phyloP scores from a whole-genome alignment of 2,113 vertebrate genomes.

The Anguilla japonica region DNA sequence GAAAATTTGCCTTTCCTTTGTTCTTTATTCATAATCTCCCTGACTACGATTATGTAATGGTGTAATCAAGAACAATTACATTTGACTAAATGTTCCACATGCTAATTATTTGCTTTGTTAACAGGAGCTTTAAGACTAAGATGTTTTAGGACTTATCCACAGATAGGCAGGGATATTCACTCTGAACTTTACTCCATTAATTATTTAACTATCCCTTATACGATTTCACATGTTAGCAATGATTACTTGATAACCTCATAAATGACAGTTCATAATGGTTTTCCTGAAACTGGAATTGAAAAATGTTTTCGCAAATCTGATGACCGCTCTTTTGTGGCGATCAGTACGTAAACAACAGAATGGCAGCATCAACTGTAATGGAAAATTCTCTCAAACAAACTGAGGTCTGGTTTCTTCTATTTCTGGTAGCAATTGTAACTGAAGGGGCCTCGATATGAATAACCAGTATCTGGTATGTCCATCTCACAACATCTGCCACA shows the following conservation, averaged over 20 bases:
- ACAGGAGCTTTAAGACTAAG: no score
- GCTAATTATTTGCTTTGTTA: no score
- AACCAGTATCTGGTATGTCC: constrained; percentile 13
- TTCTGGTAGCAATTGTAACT: background rate
- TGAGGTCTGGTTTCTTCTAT: background rate
- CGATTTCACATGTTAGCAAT: no score
- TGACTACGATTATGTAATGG: background rate
- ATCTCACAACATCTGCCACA: constrained; percentile 42
- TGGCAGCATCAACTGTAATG: background rate
- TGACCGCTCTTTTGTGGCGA: background rate
- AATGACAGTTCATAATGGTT: no score
- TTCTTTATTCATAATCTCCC: background rate
- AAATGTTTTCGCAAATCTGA: background rate
- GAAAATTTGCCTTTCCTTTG: background rate
- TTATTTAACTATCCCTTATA: no score
- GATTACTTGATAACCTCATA: no score
- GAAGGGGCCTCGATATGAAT: background rate
- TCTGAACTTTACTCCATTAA: no score
- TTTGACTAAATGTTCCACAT: no score
- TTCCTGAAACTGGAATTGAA: background rate
- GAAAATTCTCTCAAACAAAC: background rate
- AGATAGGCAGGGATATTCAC: no score
- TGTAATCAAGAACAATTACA: no score
- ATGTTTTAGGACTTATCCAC: no score
- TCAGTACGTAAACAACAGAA: background rate